Evolutionary conservation across 2,797 vertebrate genomes (phyloP), one percentile per base, ranked within the genome.

Genomic region (Erethizon dorsatum): DNA sequence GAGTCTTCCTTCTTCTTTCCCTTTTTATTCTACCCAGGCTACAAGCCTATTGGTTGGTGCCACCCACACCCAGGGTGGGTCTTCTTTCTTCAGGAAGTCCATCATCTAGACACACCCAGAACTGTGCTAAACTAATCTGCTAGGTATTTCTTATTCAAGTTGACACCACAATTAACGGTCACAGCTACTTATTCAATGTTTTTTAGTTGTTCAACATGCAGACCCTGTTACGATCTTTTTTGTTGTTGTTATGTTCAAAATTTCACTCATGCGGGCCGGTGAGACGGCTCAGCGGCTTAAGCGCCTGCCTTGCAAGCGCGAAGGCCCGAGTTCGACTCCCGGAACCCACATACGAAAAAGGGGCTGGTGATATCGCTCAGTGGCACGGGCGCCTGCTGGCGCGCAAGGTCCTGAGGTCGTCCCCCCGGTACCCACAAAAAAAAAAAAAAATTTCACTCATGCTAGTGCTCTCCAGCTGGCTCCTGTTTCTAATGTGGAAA

Each of bases 401-500:
- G n/a, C n/a, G n/a, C n/a, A n/a, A n/a, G n/a, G n/a, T n/a, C n/a
- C n/a, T n/a, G n/a, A n/a, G n/a, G n/a, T n/a, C n/a, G n/a, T n/a
- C n/a, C n/a, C n/a, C n/a, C n/a, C n/a, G n/a, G n/a, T n/a, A n/a
- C n/a, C n/a, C n/a, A n/a, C n/a, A n/a, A n/a, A n/a, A n/a, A n/a
- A n/a, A n/a, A n/a, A n/a, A n/a, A n/a, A n/a, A n/a, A n/a, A n/a
- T n/a, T n/a, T n/a, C n/a, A n/a, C n/a, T n/a, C 57, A 6, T 2
- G 2, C 5, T 67, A 73, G 59, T 54, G 22, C 8, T 47, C 18
- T 63, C 63, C 13, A 71, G 5, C 3, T 94, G 54, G 14, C 57
- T 96, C 26, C 65, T 85, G 26, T 45, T 78, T 90, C 45, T 26
- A 87, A 84, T 14, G n/a, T 50, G 54, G 63, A 93, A 88, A 63